phyloP scores from a whole-genome alignment of 1,140 invertebrate genomes.

The Drosophila nikananu region DNA sequence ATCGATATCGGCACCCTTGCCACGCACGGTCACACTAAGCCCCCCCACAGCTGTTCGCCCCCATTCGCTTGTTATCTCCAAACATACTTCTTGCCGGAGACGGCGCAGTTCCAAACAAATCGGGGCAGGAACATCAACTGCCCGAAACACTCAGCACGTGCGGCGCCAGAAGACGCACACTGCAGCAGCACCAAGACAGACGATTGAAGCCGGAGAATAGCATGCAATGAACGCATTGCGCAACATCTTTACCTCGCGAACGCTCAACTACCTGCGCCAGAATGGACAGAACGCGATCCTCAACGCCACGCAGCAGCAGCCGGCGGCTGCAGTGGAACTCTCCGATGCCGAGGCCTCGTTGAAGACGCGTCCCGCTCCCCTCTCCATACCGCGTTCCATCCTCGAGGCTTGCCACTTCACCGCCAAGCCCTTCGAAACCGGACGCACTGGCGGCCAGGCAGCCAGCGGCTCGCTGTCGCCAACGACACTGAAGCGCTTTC shows the following conservation, averaged over 20 bases:
- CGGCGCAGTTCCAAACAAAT: constrained; percentile 17
- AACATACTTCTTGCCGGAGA: not conserved
- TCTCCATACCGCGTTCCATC: constrained; percentile 78
- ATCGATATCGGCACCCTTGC: not conserved
- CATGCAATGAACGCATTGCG: constrained; percentile 79
- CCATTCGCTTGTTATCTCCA: constrained; percentile 2
- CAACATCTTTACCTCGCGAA: constrained; percentile 80
- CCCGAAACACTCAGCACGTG: not conserved
- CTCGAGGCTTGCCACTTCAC: constrained; percentile 74
- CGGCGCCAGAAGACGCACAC: constrained; percentile 8
- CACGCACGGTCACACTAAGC: not conserved
- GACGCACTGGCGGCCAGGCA: constrained; percentile 8
- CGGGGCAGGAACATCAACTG: not conserved
- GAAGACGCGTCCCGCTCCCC: constrained; percentile 59
- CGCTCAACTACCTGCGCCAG: constrained; percentile 74
- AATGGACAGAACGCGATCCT: constrained; percentile 83
- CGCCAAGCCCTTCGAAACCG: constrained; percentile 61
- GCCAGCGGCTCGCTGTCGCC: constrained; percentile 68
- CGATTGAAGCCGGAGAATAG: not conserved
- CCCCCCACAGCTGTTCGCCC: constrained; percentile 3
- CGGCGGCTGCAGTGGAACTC: constrained; percentile 49
- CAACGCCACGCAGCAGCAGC: constrained; percentile 72
- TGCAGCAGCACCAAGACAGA: not conserved
- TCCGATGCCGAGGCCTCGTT: constrained; percentile 50
- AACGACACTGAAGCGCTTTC: constrained; percentile 70